Base-by-base conservation (phyloP, 30 jellyfish, hydroid and myxozoan species). In the Mastigias papua region DNA sequence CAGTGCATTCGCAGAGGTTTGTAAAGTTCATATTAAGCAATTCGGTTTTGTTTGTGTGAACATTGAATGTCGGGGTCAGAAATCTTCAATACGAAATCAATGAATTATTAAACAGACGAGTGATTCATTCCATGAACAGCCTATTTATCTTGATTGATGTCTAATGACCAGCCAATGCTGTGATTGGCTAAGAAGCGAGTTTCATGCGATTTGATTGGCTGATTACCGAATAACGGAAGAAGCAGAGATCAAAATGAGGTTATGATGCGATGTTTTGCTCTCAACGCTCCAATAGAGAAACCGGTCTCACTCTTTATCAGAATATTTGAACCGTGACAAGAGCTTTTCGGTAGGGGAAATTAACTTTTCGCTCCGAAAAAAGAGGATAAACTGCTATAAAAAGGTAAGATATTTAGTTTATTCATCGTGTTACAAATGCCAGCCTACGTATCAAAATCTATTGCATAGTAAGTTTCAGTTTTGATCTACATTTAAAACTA, bases 291-390 rank as follows among this genome's bases (percentile, higher is more conserved):
- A 84, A 75, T 85, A 72, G 88, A 61, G 88, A 74, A 73, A 73
- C 94, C 82, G 88, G 94, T 85, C 82, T 73, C 66, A 60, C 28
- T 34, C 61, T 85, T 85, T 34, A 30, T 28, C 88, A 57, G 69
- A 85, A 73, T 72, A 85, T 70, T 73, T 85, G 88, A 85, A 85
- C 94, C 94, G 94, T 85, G 94, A 64, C 78, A 85, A 61, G 46
- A 25, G 86, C 58, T 85, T 85, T 73, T 73, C 78, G 88, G 76
- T 78, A 85, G 77, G 80, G 88, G 82, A 85, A 57, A 51, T 57
- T 72, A 19, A 48, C 77, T 11, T 64, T 84, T 85, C 70, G 88
- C 34, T 30, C 68, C 88, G 35, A 73, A 85, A 82, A 58, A 65
- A 21, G 78, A 42, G 82, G 78, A 33, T 71, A 28, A 70, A 51